A percentile compares a stretch with the other conserved stretches of the same genome.
Evolutionary conservation across 2,113 vertebrate genomes (phyloP).

Genomic region (Ptyas mucosa): DNA sequence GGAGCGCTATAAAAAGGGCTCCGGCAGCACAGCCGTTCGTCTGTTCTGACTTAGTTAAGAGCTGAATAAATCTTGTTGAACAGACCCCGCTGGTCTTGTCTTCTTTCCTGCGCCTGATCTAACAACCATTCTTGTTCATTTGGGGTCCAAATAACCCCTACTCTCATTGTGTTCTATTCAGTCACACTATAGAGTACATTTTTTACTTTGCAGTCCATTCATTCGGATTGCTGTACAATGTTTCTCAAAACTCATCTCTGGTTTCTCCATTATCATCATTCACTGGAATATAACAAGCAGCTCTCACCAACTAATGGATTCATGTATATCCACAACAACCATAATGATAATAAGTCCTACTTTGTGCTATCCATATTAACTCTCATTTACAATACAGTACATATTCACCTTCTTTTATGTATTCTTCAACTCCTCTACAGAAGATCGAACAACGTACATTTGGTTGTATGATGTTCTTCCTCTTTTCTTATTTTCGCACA

Average conservation of each 20-base stretch:
- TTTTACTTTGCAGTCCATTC: background rate
- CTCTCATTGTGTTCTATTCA: background rate
- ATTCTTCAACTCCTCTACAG: background rate
- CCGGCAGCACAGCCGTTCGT: too few species aligned
- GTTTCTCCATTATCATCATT: background rate
- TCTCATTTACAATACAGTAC: background rate
- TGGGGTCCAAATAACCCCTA: too few species aligned
- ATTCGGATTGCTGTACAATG: background rate
- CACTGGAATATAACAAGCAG: background rate
- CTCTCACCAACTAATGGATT: background rate
- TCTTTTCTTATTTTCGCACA: background rate
- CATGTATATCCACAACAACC: background rate
- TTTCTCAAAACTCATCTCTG: background rate
- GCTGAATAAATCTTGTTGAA: too few species aligned
- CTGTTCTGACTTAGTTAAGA: too few species aligned
- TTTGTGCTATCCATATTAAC: background rate
- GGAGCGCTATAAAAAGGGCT: too few species aligned
- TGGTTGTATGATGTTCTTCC: background rate
- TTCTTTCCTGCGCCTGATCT: too few species aligned
- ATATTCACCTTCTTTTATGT: background rate
- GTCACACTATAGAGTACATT: background rate
- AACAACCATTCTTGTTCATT: too few species aligned
- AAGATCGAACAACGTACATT: background rate
- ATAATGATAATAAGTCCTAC: background rate
- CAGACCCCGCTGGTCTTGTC: too few species aligned